Evolutionary conservation across 2,113 vertebrate genomes (phyloP).

Genomic region (Misgurnus mizolepis): DNA sequence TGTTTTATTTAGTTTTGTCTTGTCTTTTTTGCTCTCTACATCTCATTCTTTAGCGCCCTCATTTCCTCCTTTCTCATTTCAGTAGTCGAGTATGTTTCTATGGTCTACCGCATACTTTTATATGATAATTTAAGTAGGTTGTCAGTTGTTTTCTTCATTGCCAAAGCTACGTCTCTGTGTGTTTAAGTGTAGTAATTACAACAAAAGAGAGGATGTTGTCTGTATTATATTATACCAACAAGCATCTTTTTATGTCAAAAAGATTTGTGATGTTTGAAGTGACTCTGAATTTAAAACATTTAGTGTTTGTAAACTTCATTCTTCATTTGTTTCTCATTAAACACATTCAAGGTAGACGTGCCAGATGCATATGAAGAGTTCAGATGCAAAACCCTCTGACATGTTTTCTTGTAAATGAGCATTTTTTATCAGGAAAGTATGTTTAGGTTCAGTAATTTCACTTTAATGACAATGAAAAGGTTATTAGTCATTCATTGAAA

Average conservation of each 20-base stretch:
- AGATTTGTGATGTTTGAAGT: neutral
- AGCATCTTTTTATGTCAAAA: slow-evolving; percentile 1
- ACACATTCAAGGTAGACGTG: too few species aligned
- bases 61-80: slow-evolving; percentile 25
- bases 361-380: too few species aligned
- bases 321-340: neutral
- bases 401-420: too few species aligned
- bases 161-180: slow-evolving; percentile 13
- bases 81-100: slow-evolving; percentile 24
- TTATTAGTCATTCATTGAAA: too few species aligned
- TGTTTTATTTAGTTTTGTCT: neutral
- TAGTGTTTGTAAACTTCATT: neutral
- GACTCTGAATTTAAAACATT: neutral
- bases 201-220: slow-evolving; percentile 37
- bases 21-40: slow-evolving; percentile 15
- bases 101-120: slow-evolving; percentile 17
- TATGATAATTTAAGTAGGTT: slow-evolving; percentile 17
- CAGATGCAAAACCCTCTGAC: too few species aligned
- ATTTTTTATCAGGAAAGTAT: too few species aligned
- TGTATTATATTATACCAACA: slow-evolving; percentile 16
- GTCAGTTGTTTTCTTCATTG: slow-evolving; percentile 21
- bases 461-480: too few species aligned
- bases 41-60: neutral
- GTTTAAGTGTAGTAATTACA: slow-evolving; percentile 50
- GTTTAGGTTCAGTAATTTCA: too few species aligned